Evolutionary conservation across 2,113 vertebrate species (phyloP), one percentile per base, ranked within the genome.

Genomic region (Miniopterus natalensis): DNA sequence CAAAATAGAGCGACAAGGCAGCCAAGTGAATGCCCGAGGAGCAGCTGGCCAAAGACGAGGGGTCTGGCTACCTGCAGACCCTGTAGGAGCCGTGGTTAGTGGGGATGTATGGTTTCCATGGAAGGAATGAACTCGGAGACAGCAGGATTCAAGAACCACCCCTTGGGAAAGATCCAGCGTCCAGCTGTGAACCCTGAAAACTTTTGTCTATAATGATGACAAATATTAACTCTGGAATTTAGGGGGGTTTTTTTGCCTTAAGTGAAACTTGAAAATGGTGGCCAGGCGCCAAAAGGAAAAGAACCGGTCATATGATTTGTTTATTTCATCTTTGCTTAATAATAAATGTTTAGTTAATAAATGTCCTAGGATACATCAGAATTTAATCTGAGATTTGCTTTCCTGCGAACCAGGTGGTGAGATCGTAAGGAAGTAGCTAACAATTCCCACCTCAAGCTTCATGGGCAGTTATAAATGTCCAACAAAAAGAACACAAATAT

Each of bases 271-370:
- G 13, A 9, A 94, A 90, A 73, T 63, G 21, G 71, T 55, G 1
- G 7, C 15, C 42, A 71, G 83, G 15, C 2, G 74, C 51, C 20
- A 49, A 71, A 45, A 91, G 27, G 47, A 8, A 55, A 1, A 17
- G n/a, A 77, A 79, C 27, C 59, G 1, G 8, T 63, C n/a, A 86
- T 59, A 27, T 73, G 7, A 77, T 75, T 93, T 84, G 7, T 84
- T 91, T 75, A 83, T 84, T 94, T 91, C 40, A 77, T 47, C 27
- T 9, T 84, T 47, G 23, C 25, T 77, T 61, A 18, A 96, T 70
- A 73, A 68, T 42, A 70, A 25, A 36, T 85, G 36, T 79, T 94
- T 84, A 79, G 57, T 59, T 77, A 88, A 68, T 66, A 88, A 80
- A 36, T 79, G 25, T 40, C 77, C 40, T 90, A 81, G 20, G 49